phyloP scores from a whole-genome alignment of 2,113 vertebrate genomes.

The Crotalus viridis region DNA sequence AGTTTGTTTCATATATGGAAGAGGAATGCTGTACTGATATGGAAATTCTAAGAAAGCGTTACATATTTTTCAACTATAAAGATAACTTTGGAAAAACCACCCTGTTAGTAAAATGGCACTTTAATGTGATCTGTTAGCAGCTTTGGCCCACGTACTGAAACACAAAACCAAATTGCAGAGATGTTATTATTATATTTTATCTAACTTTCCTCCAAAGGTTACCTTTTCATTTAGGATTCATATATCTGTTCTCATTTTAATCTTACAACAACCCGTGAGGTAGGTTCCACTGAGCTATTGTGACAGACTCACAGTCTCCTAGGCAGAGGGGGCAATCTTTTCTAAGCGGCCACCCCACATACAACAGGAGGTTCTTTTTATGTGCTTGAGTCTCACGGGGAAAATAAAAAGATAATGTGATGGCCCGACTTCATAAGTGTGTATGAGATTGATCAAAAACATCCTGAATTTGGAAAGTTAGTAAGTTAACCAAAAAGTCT shows the following conservation, averaged over 20 bases:
- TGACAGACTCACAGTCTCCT: not conserved
- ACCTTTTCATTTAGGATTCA: not conserved
- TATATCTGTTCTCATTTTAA: not conserved
- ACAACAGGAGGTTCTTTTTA: not conserved
- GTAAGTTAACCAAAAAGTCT: not conserved
- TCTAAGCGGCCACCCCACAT: not conserved
- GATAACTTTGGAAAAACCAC: conserved; percentile 18
- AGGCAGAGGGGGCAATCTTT: not conserved
- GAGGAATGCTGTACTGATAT: not conserved
- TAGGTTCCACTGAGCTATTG: not conserved
- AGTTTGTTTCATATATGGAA: not conserved
- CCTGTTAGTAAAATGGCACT: conserved; percentile 1
- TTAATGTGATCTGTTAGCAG: not conserved
- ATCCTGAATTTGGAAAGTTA: not conserved
- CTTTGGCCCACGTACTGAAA: not conserved
- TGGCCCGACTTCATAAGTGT: not conserved
- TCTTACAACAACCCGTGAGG: not conserved
- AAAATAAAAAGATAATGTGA: not conserved
- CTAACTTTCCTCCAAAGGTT: not conserved
- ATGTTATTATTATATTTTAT: not conserved
- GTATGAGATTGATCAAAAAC: not conserved
- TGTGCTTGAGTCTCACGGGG: not conserved
- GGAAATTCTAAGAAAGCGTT: conserved; percentile 15
- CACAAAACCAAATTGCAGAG: not conserved
- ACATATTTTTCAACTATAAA: conserved; percentile 15